These are phyloP conservation scores for Cygnus buccinator DNA, from an alignment of 2,113 vertebrate genomes.

Conservation along the genomic window DNA sequence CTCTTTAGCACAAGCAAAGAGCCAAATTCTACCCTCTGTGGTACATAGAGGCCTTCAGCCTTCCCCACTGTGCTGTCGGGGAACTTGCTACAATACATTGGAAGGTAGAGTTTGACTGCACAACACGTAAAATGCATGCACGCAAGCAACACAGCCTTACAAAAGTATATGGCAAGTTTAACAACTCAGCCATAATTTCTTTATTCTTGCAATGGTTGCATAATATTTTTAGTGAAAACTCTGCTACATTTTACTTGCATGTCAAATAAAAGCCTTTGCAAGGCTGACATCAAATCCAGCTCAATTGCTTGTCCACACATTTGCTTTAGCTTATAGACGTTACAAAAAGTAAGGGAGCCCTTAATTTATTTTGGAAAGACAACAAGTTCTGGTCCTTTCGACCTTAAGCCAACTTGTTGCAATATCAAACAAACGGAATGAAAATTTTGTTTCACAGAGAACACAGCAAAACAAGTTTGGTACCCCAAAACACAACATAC, in stretches of 20 bases:
- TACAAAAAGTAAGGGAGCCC: neutral
- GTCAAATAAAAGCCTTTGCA: neutral
- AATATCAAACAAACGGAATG: neutral
- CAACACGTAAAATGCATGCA: neutral
- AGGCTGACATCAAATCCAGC: neutral
- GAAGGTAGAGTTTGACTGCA: constrained; percentile 30
- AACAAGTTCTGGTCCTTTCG: neutral
- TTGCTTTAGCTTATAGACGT: neutral
- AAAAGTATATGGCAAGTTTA: neutral
- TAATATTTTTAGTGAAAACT: neutral
- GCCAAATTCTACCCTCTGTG: neutral
- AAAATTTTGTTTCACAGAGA: neutral
- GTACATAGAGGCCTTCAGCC: neutral
- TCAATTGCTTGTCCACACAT: neutral
- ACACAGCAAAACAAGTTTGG: neutral
- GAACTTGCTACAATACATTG: neutral
- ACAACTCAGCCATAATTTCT: neutral
- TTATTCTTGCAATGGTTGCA: fast-evolving
- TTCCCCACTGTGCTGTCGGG: neutral
- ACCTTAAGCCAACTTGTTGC: neutral
- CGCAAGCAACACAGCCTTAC: neutral
- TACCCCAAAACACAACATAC: neutral
- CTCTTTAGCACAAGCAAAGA: neutral
- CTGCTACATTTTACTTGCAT: fast-evolving
- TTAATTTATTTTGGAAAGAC: neutral